These are phyloP conservation scores for Ardeotis arabs DNA, from an alignment of 2,113 vertebrate genomes.

Conservation along the genomic window DNA sequence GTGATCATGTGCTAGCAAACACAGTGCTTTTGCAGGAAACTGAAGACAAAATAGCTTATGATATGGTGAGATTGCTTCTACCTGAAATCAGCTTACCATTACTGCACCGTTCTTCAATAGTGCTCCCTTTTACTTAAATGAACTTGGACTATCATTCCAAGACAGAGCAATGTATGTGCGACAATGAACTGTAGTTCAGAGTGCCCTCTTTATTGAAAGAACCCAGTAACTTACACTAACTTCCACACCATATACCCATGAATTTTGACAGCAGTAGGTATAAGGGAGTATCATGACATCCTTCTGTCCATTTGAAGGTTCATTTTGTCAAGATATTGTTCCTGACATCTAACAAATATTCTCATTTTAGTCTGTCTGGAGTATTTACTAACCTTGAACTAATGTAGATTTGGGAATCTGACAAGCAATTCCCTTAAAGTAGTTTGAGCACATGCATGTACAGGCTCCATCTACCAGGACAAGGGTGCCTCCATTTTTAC, in stretches of 20 bases:
- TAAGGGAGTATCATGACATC: neutral
- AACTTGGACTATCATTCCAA: neutral
- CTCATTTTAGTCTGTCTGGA: neutral
- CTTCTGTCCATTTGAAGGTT: neutral
- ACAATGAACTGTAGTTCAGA: neutral
- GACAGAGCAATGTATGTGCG: neutral
- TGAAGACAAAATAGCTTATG: neutral
- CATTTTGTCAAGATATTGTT: neutral
- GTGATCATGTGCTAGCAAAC: neutral
- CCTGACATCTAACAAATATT: neutral
- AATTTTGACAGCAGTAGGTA: neutral
- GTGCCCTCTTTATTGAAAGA: neutral
- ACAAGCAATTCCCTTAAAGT: conserved; percentile 81
- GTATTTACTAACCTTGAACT: conserved; percentile 62
- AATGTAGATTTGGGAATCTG: conserved; percentile 67
- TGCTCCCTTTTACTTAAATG: neutral
- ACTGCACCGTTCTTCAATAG: neutral
- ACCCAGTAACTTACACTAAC: neutral
- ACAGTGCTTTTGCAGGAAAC: neutral
- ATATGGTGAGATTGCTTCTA: neutral
- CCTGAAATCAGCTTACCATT: neutral
- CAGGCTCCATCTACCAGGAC: conserved; percentile 84
- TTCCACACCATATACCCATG: neutral
- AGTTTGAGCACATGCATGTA: conserved; percentile 76
- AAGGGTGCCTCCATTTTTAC: conserved; percentile 84